Base-by-base conservation (phyloP, 2,888 invertebrate species). In the Archips crataeganus region DNA sequence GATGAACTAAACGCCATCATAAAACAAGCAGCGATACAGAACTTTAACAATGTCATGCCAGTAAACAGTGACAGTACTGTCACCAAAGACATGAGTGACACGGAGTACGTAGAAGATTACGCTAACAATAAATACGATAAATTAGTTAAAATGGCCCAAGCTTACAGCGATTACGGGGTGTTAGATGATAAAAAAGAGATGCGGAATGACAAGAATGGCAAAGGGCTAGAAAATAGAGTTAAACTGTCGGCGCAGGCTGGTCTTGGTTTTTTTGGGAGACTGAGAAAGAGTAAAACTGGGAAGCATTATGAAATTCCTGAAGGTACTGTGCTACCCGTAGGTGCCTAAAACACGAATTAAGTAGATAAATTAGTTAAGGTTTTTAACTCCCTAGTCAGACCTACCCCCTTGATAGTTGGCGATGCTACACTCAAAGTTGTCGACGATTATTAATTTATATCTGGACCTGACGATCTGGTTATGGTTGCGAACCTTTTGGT, bases 151-250 rank as follows among this genome's bases (percentile, higher is more conserved):
- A 82, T 90, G 80, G 91, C 92, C 0, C 93, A 94, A 82, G 93
- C 93, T 0, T 94, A 94, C 49, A 94, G 93, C 74, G 94, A 94
- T 69, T 94, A 94, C 73, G 94, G 93, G 2, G 92, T 94, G 0
- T 59, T 93, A 0, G 83, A 88, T 61, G 84, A 74, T 1, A 91
- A 89, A 71, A 90, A 89, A 49, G 85, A 82, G 5, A 68, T 70
- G 32, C 80, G 80, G 15, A 84, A 82, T 23, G 81, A 81, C 0
- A 85, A 84, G 11, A 79, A 83, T 2, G 77, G 75, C 2, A 76
- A 80, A 11, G 74, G 75, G 0, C 57, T 77, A 2, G 81, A 81
- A 0, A 78, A 79, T 15, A 84, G 78, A 76, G 75, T 77, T 0
- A 83, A 84, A 67, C 3, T 82, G 6, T 76, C 78, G 0, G 23